These are phyloP conservation scores for Nerophis lumbriciformis DNA, from an alignment of 2,113 vertebrate species.

Conservation along the genomic window DNA sequence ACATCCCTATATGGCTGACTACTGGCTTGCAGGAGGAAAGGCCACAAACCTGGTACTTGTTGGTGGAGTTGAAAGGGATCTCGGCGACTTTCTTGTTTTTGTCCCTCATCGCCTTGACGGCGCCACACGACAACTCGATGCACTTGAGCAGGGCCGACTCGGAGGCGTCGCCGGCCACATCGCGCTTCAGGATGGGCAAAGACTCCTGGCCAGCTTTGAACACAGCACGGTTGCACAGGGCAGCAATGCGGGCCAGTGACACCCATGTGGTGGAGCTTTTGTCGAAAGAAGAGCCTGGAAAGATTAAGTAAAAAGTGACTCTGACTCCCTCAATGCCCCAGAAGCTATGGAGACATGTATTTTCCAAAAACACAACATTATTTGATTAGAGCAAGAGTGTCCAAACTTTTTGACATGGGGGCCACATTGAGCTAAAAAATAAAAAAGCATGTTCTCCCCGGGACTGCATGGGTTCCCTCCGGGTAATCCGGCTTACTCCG, in stretches of 20 bases:
- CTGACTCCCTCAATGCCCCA: no score
- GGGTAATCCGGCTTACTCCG: no score
- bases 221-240: slow-evolving; percentile 84
- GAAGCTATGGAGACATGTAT: no score
- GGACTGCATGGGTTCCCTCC: no score
- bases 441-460: no score
- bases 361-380: no score
- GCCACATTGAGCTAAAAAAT: no score
- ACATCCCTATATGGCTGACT: neutral
- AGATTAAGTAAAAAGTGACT: neutral
- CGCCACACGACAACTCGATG: slow-evolving; percentile 83
- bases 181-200: slow-evolving; percentile 82
- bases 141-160: slow-evolving; percentile 89
- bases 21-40: neutral
- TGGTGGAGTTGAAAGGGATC: slow-evolving; percentile 86
- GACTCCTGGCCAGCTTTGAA: slow-evolving; percentile 87
- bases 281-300: slow-evolving; percentile 82
- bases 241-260: slow-evolving; percentile 79
- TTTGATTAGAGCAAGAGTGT: no score
- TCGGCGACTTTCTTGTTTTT: slow-evolving; percentile 88
- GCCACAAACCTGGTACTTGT: slow-evolving; percentile 74
- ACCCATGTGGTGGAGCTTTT: slow-evolving; percentile 86
- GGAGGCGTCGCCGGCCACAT: slow-evolving; percentile 83
- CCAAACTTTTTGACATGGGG: no score
- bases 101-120: slow-evolving; percentile 81